phyloP scores from a whole-genome alignment of 2,113 vertebrate species.

The human region GRCh38 chr1:62943001-62943500 shows the following conservation, averaged over 20 bases:
- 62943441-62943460: slow-evolving; percentile 80
- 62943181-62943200: slow-evolving; percentile 67
- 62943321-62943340: slow-evolving; percentile 88
- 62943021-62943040: neutral
- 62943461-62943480: slow-evolving; percentile 76
- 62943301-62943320: slow-evolving; percentile 86
- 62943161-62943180: slow-evolving; percentile 64
- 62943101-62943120: slow-evolving; percentile 73
- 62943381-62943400: slow-evolving; percentile 81
- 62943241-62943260: slow-evolving; percentile 82
- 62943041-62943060: slow-evolving; percentile 55
- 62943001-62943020: neutral
- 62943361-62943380: slow-evolving; percentile 82
- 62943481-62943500: slow-evolving; percentile 68
- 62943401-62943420: slow-evolving; percentile 80
- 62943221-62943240: slow-evolving; percentile 82
- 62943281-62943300: slow-evolving; percentile 85
- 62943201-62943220: slow-evolving; percentile 83
- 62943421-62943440: slow-evolving; percentile 80
- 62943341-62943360: slow-evolving; percentile 86
- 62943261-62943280: slow-evolving; percentile 80
- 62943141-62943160: slow-evolving; percentile 79
- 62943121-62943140: slow-evolving; percentile 81
- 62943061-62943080: slow-evolving; percentile 69
- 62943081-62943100: slow-evolving; percentile 56